phyloP scores from a whole-genome alignment of 1,140 invertebrate genomes.

The Drosophila sproati region DNA sequence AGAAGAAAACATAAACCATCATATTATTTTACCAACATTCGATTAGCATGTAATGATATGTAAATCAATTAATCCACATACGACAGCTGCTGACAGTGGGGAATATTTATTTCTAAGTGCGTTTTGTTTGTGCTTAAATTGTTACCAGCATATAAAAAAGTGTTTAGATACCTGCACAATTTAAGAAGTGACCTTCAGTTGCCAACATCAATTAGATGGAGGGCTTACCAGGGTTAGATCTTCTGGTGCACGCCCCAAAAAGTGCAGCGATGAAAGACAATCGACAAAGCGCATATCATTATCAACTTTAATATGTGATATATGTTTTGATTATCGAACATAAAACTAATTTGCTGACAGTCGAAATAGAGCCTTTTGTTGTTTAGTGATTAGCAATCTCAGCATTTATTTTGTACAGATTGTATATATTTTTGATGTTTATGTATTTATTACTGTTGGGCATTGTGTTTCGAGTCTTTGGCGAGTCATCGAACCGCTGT shows the following conservation, averaged over 20 bases:
- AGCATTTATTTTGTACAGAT: neutral
- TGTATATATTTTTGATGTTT: constrained; percentile 22
- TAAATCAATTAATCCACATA: constrained; percentile 3
- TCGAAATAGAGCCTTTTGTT: constrained; percentile 41
- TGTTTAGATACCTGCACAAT: constrained; percentile 21
- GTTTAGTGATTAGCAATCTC: constrained; percentile 3
- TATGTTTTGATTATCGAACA: constrained; percentile 45
- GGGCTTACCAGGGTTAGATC: constrained; percentile 12
- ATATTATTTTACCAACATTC: neutral
- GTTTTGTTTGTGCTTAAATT: too few species aligned
- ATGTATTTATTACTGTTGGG: constrained; percentile 41
- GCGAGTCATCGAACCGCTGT: constrained; percentile 44
- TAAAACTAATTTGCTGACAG: constrained; percentile 59
- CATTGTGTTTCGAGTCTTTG: constrained; percentile 27
- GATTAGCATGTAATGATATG: neutral
- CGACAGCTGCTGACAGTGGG: neutral
- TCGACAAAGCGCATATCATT: constrained; percentile 8
- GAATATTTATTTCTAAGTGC: neutral
- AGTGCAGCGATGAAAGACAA: constrained; percentile 31
- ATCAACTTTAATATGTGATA: constrained; percentile 40
- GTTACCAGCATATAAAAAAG: too few species aligned
- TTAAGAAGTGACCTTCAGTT: constrained; percentile 38
- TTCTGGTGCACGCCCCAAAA: constrained; percentile 29
- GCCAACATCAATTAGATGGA: constrained; percentile 20
- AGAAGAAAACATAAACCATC: neutral